Percentiles rank a stretch among this genome's conserved stretches.
Conservation (phyloP, 2,888 invertebrate genomes). For the Philereme transversata region DNA sequence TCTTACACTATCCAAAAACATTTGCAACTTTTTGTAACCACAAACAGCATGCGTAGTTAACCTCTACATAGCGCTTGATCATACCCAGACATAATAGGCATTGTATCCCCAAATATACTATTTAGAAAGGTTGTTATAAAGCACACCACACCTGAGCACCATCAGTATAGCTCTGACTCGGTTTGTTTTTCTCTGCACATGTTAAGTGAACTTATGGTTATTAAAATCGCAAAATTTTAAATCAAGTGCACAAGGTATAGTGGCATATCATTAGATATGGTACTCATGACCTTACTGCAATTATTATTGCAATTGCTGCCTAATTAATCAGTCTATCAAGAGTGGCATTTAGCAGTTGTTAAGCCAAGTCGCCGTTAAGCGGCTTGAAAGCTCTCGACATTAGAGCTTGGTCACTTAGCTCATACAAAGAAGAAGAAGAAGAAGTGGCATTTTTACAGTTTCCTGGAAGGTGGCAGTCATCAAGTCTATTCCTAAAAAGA, state of each 20-base stretch:
- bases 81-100: too few species aligned
- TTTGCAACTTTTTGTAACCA: too few species aligned
- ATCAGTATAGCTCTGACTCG: neutral
- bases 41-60: too few species aligned
- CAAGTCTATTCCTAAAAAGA: neutral
- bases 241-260: neutral
- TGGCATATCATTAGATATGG: neutral
- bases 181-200: neutral
- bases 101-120: too few species aligned
- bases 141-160: neutral
- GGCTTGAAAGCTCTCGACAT: too few species aligned
- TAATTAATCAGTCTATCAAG: neutral
- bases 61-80: too few species aligned
- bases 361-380: too few species aligned
- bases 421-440: too few species aligned
- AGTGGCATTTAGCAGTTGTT: constrained; percentile 2
- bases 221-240: neutral
- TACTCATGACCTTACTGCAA: neutral
- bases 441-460: neutral
- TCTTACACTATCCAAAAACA: too few species aligned
- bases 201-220: neutral
- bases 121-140: too few species aligned
- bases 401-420: too few species aligned
- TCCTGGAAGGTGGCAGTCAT: neutral
- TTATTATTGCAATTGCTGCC: neutral